A percentile compares a stretch with the other conserved stretches of the same genome.
Evolutionary conservation across 2,797 vertebrate genomes (phyloP).

Genomic region (Sarcoramphus papa): DNA sequence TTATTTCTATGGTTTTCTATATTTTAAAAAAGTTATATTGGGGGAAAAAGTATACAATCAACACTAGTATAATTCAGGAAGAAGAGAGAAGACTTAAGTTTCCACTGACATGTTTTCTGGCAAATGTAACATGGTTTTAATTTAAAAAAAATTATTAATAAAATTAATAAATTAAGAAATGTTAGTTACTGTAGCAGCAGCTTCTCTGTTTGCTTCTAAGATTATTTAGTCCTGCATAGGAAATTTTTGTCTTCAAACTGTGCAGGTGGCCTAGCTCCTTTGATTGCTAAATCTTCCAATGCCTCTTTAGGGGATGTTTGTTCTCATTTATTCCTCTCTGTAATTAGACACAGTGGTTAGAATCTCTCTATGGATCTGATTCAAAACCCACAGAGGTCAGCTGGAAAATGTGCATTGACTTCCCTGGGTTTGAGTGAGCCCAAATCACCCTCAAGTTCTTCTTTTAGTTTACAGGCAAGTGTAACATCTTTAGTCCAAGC

Average conservation of each 20-base stretch:
- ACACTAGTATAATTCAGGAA: background rate
- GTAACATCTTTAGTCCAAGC: background rate
- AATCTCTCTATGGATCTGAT: background rate
- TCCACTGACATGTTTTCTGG: background rate
- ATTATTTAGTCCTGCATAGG: background rate
- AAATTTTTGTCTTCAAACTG: background rate
- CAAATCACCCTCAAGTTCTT: background rate
- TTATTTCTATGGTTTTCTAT: background rate
- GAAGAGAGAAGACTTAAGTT: background rate
- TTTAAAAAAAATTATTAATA: background rate
- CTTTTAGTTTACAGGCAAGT: background rate
- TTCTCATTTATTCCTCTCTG: background rate
- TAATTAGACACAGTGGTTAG: background rate
- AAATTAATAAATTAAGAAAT: background rate
- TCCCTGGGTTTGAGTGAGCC: background rate
- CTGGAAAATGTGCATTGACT: background rate
- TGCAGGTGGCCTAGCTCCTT: background rate
- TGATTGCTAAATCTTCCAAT: background rate
- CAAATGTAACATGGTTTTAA: background rate
- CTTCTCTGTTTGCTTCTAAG: background rate
- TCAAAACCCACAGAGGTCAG: background rate
- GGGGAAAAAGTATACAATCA: fast-evolving
- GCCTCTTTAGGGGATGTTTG: background rate
- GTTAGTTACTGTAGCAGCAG: background rate
- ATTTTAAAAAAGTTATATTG: background rate